A percentile compares a stretch with the other conserved stretches of the same genome.
Evolutionary conservation across 2,113 vertebrate species (phyloP).

Genomic region (Saguinus midas): DNA sequence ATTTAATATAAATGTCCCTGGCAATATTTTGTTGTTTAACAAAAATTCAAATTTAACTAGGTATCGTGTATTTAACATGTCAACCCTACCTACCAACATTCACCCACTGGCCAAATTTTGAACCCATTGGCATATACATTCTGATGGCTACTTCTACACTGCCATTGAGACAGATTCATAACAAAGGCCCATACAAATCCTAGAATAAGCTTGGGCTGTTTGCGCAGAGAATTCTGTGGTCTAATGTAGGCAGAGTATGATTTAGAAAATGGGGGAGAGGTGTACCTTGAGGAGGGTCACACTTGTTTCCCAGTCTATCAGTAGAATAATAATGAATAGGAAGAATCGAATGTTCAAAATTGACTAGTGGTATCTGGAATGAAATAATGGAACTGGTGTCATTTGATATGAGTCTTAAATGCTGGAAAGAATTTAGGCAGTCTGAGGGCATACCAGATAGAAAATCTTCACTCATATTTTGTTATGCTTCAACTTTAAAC

Average conservation of each 20-base stretch:
- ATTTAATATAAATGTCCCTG: neutral
- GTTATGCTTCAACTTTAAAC: neutral
- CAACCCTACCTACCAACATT: neutral
- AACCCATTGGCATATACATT: fast-evolving
- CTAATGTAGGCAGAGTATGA: neutral
- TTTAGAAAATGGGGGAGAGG: neutral
- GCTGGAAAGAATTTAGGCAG: neutral
- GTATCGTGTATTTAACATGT: neutral
- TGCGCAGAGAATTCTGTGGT: neutral
- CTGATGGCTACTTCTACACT: neutral
- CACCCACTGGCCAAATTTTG: neutral
- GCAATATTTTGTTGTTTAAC: neutral
- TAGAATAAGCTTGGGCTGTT: neutral
- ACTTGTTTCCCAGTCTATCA: neutral
- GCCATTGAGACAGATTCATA: neutral
- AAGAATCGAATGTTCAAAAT: neutral
- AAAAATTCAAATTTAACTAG: neutral
- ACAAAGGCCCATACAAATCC: neutral
- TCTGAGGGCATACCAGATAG: neutral
- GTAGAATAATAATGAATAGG: neutral
- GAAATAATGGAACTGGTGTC: neutral
- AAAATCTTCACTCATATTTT: neutral
- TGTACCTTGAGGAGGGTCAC: neutral
- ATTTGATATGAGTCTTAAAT: neutral
- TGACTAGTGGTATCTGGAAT: neutral